phyloP scores from a whole-genome alignment of 1,140 invertebrate genomes.

The Charaxes varanes region DNA sequence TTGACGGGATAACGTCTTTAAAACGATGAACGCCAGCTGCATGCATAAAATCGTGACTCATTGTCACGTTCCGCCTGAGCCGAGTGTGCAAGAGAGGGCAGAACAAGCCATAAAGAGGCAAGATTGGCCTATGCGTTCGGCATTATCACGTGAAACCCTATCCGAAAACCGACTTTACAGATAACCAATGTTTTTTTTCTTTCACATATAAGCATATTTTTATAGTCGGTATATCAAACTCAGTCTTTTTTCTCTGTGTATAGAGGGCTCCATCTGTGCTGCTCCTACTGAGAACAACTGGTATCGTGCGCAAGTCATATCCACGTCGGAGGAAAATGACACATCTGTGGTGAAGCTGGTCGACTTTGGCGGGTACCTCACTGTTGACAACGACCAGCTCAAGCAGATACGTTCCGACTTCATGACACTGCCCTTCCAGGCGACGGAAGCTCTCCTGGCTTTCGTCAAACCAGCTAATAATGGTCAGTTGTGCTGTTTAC shows the following conservation, averaged over 20 bases:
- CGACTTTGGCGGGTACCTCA: constrained; percentile 94
- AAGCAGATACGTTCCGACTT: constrained; percentile 94
- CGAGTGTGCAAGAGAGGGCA: no score
- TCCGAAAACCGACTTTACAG: no score
- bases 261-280: constrained; percentile 91
- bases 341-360: constrained; percentile 90
- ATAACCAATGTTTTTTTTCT: no score
- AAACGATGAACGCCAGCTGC: no score
- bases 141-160: no score
- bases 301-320: constrained; percentile 91
- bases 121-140: no score
- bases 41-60: no score
- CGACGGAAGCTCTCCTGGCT: constrained; percentile 93
- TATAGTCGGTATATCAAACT: no score
- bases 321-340: constrained; percentile 78
- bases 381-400: constrained; percentile 82
- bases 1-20: no score
- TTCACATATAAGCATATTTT: no score
- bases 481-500: constrained; percentile 44
- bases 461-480: constrained; percentile 89
- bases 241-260: constrained; percentile 13
- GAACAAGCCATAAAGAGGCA: no score
- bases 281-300: constrained; percentile 88
- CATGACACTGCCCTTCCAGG: constrained; percentile 95
- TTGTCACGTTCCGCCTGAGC: no score